Percentiles rank a stretch among this genome's conserved stretches.
phyloP scores from a whole-genome alignment of 2,797 vertebrate species.

The Halcyon badia region DNA sequence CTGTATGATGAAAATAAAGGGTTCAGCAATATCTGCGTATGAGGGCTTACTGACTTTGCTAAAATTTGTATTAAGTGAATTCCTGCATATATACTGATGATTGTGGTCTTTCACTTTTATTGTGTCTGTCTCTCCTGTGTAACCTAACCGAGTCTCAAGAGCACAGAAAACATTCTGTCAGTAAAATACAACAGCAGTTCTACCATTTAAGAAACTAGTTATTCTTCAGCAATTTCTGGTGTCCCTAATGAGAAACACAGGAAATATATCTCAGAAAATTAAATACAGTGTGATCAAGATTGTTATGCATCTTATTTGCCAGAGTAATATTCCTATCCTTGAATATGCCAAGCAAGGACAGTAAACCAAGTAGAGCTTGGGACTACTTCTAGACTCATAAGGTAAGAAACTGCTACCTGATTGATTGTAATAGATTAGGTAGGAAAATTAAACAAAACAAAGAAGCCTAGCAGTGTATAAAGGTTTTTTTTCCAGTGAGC shows the following conservation, averaged over 20 bases:
- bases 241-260: background rate
- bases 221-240: background rate
- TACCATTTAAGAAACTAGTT: background rate
- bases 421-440: slow-evolving; percentile 30
- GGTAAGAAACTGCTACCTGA: background rate
- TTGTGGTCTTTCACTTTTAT: background rate
- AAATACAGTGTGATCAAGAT: background rate
- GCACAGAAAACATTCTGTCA: background rate
- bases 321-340: background rate
- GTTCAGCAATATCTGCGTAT: background rate
- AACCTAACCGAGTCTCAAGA: background rate
- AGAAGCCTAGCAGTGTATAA: slow-evolving; percentile 13
- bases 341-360: background rate
- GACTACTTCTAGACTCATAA: slow-evolving; percentile 27
- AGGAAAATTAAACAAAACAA: slow-evolving; percentile 33
- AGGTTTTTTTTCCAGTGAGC: slow-evolving; percentile 38
- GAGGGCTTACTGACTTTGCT: background rate
- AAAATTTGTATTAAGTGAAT: background rate
- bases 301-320: background rate
- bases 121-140: background rate
- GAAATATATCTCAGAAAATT: background rate
- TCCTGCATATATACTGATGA: background rate
- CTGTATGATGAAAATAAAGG: background rate
- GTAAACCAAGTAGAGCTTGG: slow-evolving; percentile 22
- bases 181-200: background rate